Conservation (phyloP, 2,113 vertebrate species). For the Felis chaus region DNA sequence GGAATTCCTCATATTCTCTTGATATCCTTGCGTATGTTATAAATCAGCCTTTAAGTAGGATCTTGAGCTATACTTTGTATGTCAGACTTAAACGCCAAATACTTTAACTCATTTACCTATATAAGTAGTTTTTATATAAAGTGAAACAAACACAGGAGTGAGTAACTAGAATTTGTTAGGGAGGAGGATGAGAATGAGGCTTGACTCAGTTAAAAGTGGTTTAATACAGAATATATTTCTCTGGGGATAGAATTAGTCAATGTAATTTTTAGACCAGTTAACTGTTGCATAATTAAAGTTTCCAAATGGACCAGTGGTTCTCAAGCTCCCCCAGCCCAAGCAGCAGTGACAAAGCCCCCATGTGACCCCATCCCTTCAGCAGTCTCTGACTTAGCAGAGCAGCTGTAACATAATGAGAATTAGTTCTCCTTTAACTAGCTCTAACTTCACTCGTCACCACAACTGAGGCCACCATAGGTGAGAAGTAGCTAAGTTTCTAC, state of each 20-base stretch:
- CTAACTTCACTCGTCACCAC: neutral
- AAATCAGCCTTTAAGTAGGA: neutral
- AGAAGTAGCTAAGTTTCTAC: constrained; percentile 8
- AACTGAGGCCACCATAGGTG: neutral
- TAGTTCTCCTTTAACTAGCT: neutral
- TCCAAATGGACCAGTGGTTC: neutral
- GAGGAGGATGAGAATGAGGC: neutral
- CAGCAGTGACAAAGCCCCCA: neutral
- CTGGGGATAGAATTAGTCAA: neutral
- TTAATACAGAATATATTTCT: constrained; percentile 21
- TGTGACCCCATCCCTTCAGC: neutral
- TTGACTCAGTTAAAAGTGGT: neutral
- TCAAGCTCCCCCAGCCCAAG: neutral
- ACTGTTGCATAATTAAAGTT: constrained; percentile 26
- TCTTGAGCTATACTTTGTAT: neutral
- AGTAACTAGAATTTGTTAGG: neutral
- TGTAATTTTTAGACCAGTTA: constrained; percentile 7
- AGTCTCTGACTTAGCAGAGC: neutral
- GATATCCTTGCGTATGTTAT: neutral
- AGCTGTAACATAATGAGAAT: neutral
- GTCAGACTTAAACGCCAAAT: neutral
- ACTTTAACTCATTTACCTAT: neutral
- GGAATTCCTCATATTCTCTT: neutral
- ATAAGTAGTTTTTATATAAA: neutral
- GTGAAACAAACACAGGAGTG: neutral